Conservation (phyloP, 1,140 invertebrate genomes). For the Tetragnatha versicolor region DNA sequence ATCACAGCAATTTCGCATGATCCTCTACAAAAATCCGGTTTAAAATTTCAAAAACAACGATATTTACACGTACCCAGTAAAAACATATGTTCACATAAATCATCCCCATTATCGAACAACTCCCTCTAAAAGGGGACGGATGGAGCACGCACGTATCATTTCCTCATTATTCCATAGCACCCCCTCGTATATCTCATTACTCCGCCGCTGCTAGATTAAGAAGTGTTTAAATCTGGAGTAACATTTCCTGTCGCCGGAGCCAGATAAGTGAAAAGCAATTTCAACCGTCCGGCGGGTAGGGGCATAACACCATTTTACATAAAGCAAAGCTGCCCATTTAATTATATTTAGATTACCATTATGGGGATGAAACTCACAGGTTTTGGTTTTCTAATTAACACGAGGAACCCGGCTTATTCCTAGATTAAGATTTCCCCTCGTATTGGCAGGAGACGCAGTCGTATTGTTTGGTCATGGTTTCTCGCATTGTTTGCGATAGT, state of each 20-base stretch:
- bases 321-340: conserved; percentile 29
- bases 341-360: conserved; percentile 47
- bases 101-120: too few species aligned
- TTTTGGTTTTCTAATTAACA: conserved; percentile 46
- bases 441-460: too few species aligned
- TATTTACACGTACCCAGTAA: too few species aligned
- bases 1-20: too few species aligned
- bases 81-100: too few species aligned
- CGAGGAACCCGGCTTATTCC: conserved; percentile 22
- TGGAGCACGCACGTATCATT: neutral
- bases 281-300: conserved; percentile 2
- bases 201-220: conserved; percentile 10
- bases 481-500: too few species aligned
- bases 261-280: conserved; percentile 45
- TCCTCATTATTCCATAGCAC: conserved; percentile 8
- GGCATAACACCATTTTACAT: conserved; percentile 12
- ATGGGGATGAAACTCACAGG: conserved; percentile 6
- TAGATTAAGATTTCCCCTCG: conserved; percentile 19
- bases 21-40: too few species aligned
- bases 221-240: conserved; percentile 15
- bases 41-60: too few species aligned
- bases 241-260: conserved; percentile 23
- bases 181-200: conserved; percentile 19
- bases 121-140: too few species aligned
- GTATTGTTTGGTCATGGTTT: too few species aligned